Evolutionary conservation across 1,140 invertebrate species (phyloP), one percentile per base, ranked within the genome.

Genomic region (Drosophila tropicalis): DNA sequence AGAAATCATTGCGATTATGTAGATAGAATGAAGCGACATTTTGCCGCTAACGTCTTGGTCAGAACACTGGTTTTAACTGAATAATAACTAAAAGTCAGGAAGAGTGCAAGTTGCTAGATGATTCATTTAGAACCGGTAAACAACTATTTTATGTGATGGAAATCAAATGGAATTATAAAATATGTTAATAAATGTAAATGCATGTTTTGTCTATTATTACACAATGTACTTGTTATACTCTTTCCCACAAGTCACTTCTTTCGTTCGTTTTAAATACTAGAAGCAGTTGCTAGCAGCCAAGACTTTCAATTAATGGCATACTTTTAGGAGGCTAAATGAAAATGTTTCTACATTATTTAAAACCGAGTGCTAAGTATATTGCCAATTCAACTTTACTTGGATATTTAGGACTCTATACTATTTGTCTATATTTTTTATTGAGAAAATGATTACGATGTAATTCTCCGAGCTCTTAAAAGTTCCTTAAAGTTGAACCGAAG

Each of bases 401-500:
- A 12, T 36, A 36, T 36, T 2, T 10, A 36, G 3, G 10, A 9
- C 0, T 36, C 34, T 36, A 36, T 29, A 29, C 29, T 29, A 29
- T 29, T 29, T 6, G 29, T 29, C 6, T 29, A 6, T 29, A 29
- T 29, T 29, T 6, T 29, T 5, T 6, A 29, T 29, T 10, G 34
- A 36, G 0, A 12, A 36, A 0, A 36, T 0, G 9, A 10, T 2
- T 3, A 36, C 12, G 34, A 36, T 3, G 9, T 10, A 1, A 36
- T 36, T 36, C 29, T 29, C 1, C 6, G 29, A 29, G 5, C 29
- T 29, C 29, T 19, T 79, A 70, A 76, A 87, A 86, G 12, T 70
- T 72, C 5, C 63, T 57, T 1, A 1, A 19, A 3, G 64, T 58
- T 5, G 40, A 10, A 13, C 69, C 71, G n/a, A 65, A 56, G 0